phyloP scores from a whole-genome alignment of 2,113 vertebrate genomes.

The Colossoma macropomum region DNA sequence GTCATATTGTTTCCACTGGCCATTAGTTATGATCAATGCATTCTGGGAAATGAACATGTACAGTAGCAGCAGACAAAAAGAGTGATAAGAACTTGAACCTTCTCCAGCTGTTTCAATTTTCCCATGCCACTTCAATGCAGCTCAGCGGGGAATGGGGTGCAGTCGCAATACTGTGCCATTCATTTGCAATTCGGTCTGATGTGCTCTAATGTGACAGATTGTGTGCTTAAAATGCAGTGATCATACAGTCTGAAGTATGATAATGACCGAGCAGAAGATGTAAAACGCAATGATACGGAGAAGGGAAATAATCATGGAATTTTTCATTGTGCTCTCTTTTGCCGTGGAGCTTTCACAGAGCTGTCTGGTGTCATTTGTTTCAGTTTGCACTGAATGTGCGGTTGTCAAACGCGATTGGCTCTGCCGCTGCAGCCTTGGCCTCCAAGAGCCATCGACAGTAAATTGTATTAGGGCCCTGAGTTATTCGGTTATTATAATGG shows the following conservation, averaged over 20 bases:
- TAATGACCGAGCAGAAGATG: constrained; percentile 17
- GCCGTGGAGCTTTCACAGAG: constrained; percentile 45
- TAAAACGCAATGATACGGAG: constrained; percentile 32
- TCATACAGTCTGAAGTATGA: constrained; percentile 11
- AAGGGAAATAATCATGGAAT: constrained; percentile 26
- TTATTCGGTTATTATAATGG: constrained; percentile 66
- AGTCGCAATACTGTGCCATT: neutral
- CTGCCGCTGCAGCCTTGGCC: constrained; percentile 37
- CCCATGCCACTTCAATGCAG: neutral
- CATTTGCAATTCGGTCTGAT: neutral
- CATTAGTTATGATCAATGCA: neutral
- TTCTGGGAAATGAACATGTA: neutral
- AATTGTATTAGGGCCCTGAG: constrained; percentile 62
- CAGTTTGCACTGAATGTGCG: constrained; percentile 59
- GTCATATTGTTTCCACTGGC: neutral
- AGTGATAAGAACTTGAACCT: neutral
- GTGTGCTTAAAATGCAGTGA: constrained; percentile 27
- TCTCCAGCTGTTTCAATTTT: neutral
- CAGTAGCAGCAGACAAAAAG: neutral
- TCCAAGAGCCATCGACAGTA: constrained; percentile 56
- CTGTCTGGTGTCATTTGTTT: constrained; percentile 68
- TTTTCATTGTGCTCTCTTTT: constrained; percentile 14
- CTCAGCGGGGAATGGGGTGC: neutral
- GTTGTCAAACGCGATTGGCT: constrained; percentile 68
- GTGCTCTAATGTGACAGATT: constrained; percentile 8